These are phyloP conservation scores for Cinara cedri DNA, from an alignment of 2,888 invertebrate genomes.

Conservation along the genomic window DNA sequence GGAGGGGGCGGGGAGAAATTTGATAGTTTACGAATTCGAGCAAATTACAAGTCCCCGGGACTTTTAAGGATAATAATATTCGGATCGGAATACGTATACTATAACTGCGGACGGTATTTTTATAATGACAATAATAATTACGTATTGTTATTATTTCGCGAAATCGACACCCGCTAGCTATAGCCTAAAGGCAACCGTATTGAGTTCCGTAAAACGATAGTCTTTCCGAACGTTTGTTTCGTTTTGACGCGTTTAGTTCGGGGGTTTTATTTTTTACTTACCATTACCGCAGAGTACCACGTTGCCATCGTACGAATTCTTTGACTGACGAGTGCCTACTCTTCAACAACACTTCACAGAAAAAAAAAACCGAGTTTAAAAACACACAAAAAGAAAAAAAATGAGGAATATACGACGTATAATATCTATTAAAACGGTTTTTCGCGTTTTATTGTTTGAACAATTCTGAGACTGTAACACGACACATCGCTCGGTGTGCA, in stretches of 20 bases:
- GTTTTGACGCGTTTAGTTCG: no score
- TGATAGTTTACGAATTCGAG: conserved; percentile 4
- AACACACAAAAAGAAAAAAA: neutral
- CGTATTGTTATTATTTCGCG: neutral
- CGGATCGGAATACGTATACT: neutral
- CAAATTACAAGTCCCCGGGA: neutral
- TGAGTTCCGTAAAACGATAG: no score
- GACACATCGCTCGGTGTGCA: conserved; percentile 39
- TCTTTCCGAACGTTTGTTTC: no score
- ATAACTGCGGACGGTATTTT: neutral
- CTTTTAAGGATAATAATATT: neutral
- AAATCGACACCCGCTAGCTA: neutral
- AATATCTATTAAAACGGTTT: neutral
- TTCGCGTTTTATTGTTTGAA: neutral
- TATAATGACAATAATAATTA: neutral
- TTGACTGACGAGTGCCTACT: neutral
- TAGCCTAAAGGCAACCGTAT: no score
- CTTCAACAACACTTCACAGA: conserved; percentile 8
- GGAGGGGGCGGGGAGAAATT: conserved; percentile 28
- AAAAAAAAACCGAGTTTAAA: neutral
- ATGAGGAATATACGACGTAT: neutral
- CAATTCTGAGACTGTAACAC: conserved; percentile 36
- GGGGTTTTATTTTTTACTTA: conserved; percentile 23
- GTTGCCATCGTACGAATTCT: conserved; percentile 19
- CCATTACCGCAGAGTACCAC: conserved; percentile 51